Percentiles rank a stretch among this genome's conserved stretches.
Evolutionary conservation across 2,888 invertebrate species (phyloP).

Genomic region (Drosophila seclusa): DNA sequence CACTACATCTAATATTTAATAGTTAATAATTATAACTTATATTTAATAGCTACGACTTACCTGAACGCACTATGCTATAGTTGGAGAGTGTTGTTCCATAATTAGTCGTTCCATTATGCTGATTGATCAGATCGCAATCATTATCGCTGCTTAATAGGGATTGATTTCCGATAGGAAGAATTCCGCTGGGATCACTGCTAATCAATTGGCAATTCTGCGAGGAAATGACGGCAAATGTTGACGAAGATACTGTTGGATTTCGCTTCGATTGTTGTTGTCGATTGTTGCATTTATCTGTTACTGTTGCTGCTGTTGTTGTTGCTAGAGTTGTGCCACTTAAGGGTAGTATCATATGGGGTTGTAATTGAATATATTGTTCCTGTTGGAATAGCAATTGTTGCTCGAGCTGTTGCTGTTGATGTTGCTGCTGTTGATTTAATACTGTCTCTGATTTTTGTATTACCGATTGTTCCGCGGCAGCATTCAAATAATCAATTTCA

Average conservation of each 20-base stretch:
- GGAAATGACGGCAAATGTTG: conserved; percentile 8
- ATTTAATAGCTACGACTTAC: not conserved
- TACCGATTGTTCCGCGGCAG: conserved; percentile 9
- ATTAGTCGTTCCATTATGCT: not conserved
- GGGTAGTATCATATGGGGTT: conserved; percentile 40
- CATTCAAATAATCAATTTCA: conserved; percentile 57
- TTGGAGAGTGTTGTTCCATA: not conserved
- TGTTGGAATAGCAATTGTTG: conserved; percentile 63
- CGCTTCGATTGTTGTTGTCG: conserved; percentile 20
- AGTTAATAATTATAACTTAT: not conserved
- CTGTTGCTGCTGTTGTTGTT: conserved; percentile 4
- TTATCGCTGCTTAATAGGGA: conserved; percentile 25
- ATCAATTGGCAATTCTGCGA: conserved; percentile 21
- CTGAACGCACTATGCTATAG: not conserved
- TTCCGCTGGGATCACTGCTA: conserved; percentile 10
- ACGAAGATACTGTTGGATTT: conserved; percentile 5
- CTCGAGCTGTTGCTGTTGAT: conserved; percentile 33
- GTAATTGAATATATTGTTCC: conserved; percentile 46
- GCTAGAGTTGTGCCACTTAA: conserved; percentile 7
- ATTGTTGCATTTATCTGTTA: not conserved
- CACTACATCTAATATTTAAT: not conserved
- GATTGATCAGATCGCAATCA: conserved; percentile 23
- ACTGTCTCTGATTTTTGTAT: conserved; percentile 29
- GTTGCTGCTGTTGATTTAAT: conserved; percentile 44
- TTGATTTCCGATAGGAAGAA: conserved; percentile 21